Base-by-base conservation (phyloP, 2,888 invertebrate genomes). In the Melitaea athalia region DNA sequence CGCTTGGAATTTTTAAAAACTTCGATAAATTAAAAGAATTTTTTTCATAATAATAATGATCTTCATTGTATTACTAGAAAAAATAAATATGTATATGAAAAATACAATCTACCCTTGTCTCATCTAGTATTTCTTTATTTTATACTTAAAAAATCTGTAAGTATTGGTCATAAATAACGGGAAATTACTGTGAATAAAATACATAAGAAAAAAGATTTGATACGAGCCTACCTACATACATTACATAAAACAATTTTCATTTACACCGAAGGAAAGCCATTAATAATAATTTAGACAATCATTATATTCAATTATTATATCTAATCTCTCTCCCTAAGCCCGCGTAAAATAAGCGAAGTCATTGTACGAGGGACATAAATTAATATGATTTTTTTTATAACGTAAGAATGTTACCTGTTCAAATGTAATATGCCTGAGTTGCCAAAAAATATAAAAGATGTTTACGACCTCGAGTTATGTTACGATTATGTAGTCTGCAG, bases 221-320 rank as follows among this genome's bases (percentile, higher is more conserved):
- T 24, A 24, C 11, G 11, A 43, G 43, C 8, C 43, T 43, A 43
- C n/a, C n/a, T n/a, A n/a, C n/a, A n/a, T n/a, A n/a, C 43, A 43
- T 43, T 43, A 43, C 45, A 11, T 11, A 47, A 14, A 47, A 11
- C 10, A 47, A 47, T 47, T 5, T 47, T 47, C 11, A 11, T 47
- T 47, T 47, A 7, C 12, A 47, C 14, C 45, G 45, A 47, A 47
- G 11, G 3, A 47, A 47, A 14, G 14, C 14, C 45, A 47, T 47
- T 43, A 43, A 43, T 43, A 43, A 43, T 43, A 43, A 43, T 43
- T 47, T 53, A 31, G 24, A 31, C 7, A 31, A 5, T 53, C 53
- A 14, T 53, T 53, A 53, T 53, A 63, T 63, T 63, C 62, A 63
- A 33, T 1, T 15, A 38, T 63, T 52, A 15, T 53, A 15, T 53